phyloP scores from a whole-genome alignment of 2,888 invertebrate genomes.

The Amiota mariae region DNA sequence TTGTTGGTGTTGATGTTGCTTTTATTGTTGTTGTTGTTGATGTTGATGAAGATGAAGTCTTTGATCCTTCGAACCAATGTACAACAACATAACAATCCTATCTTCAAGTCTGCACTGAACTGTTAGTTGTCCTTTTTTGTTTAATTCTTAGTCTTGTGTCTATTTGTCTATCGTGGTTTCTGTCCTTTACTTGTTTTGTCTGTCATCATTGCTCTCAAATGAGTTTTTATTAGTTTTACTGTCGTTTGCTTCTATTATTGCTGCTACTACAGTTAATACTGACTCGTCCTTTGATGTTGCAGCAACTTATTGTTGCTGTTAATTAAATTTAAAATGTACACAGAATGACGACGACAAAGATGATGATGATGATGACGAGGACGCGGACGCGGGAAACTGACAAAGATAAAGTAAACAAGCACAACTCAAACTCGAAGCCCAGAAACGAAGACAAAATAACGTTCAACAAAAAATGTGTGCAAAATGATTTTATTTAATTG shows the following conservation, averaged over 20 bases:
- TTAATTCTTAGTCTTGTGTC: background rate
- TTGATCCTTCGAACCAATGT: no score
- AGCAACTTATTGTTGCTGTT: conserved; percentile 22
- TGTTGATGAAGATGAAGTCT: background rate
- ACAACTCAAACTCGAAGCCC: conserved; percentile 2
- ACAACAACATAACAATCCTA: conserved; percentile 2
- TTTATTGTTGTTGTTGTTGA: background rate
- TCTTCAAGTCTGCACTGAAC: background rate
- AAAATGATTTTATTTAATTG: conserved; percentile 14
- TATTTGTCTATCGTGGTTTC: background rate
- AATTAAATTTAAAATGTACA: conserved; percentile 27
- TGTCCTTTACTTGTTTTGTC: conserved; percentile 12
- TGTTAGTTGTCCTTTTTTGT: background rate
- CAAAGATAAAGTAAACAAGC: background rate
- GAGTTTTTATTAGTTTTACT: conserved; percentile 62
- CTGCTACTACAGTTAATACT: background rate
- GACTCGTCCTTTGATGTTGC: background rate
- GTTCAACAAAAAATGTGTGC: background rate
- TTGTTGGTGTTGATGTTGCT: background rate
- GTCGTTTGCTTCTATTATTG: conserved; percentile 31
- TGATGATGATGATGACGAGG: no score
- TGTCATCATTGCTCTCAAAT: conserved; percentile 50
- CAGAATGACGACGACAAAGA: background rate
- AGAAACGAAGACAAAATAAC: background rate
- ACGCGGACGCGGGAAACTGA: no score